These are phyloP conservation scores for Nudaria mundana DNA, from an alignment of 2,888 invertebrate species.

Conservation along the genomic window DNA sequence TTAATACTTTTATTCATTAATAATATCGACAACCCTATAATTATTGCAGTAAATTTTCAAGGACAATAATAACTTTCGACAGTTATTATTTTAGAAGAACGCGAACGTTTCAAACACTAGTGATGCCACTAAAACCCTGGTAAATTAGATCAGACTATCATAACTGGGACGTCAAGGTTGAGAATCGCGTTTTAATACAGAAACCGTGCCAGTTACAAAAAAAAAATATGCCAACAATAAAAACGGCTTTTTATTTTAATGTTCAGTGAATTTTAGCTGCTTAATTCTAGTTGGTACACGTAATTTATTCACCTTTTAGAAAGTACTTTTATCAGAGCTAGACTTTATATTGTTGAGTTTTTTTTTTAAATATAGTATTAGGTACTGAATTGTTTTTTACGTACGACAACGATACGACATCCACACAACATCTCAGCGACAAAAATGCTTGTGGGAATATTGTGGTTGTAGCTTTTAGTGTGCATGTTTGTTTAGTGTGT, in stretches of 20 bases:
- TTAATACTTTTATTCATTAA: not conserved
- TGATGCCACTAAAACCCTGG: not conserved
- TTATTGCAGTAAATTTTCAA: not conserved
- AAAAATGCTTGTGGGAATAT: too few species aligned
- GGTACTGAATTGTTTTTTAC: too few species aligned
- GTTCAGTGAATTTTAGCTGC: constrained; percentile 9
- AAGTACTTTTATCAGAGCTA: constrained; percentile 10
- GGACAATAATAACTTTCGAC: not conserved
- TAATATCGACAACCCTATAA: not conserved
- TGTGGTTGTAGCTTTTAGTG: too few species aligned
- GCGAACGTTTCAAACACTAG: not conserved
- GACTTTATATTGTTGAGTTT: constrained; percentile 1
- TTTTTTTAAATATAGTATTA: too few species aligned
- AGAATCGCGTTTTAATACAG: not conserved
- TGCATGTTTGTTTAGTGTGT: too few species aligned
- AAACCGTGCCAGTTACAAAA: constrained; percentile 1
- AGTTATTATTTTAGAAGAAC: too few species aligned
- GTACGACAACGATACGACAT: too few species aligned
- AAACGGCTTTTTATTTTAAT: constrained; percentile 6
- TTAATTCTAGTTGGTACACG: constrained; percentile 3
- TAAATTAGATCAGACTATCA: not conserved
- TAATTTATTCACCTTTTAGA: constrained; percentile 14
- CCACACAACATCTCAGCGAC: too few species aligned
- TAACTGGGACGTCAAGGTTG: not conserved
- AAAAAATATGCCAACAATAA: constrained; percentile 7